These are phyloP conservation scores for Pyrrhosoma nymphula DNA, from an alignment of 2,888 invertebrate species.

Conservation along the genomic window DNA sequence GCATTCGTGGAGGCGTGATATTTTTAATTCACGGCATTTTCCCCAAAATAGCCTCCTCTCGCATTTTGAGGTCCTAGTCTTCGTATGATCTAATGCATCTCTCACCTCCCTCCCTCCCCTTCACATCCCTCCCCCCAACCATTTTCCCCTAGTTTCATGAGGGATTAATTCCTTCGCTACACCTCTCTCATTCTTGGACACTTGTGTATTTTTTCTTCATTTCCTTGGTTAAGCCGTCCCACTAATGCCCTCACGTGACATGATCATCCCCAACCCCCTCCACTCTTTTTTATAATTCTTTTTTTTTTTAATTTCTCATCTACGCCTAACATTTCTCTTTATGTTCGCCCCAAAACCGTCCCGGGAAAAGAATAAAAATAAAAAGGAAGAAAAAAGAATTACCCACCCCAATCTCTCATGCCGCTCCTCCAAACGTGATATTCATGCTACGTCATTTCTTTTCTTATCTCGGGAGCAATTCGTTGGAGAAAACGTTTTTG, in stretches of 20 bases:
- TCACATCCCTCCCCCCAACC: neutral
- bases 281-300: neutral
- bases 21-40: neutral
- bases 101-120: too few relatives aligned
- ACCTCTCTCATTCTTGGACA: slow-evolving; percentile 13
- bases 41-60: neutral
- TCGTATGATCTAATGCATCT: slow-evolving; percentile 7
- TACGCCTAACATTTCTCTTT: slow-evolving; percentile 8
- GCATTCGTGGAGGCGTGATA: neutral
- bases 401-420: neutral
- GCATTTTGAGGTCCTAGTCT: neutral
- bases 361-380: neutral
- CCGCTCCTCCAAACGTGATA: neutral
- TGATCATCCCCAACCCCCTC: neutral
- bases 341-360: neutral
- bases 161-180: slow-evolving; percentile 22
- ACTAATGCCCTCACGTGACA: slow-evolving; percentile 13
- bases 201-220: neutral
- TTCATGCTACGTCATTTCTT: neutral
- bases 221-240: slow-evolving; percentile 36
- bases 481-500: slow-evolving; percentile 33
- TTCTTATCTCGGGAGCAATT: slow-evolving; percentile 44
- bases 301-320: slow-evolving; percentile 26
- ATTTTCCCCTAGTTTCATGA: neutral
- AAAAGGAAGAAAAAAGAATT: neutral